Evolutionary conservation across 92 coral and sea anemone genomes (phyloP).

Genomic region (Galaxea fascicularis): DNA sequence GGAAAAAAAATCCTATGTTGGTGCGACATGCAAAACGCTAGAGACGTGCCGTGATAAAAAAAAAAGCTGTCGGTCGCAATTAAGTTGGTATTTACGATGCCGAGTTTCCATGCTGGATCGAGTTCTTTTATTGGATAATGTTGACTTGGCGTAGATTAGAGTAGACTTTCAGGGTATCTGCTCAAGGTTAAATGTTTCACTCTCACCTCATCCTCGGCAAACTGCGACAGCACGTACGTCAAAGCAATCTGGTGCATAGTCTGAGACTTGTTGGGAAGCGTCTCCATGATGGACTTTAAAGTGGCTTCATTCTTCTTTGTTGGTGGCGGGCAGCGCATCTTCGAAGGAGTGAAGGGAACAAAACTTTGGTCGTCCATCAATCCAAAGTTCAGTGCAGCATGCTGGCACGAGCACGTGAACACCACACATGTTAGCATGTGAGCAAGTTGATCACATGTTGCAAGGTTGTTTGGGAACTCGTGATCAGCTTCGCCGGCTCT

Average conservation of each 20-base stretch:
- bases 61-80: no score
- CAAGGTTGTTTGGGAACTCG: slow-evolving; percentile 60
- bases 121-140: no score
- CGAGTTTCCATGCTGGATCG: no score
- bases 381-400: slow-evolving; percentile 88
- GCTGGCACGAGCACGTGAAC: slow-evolving; percentile 88
- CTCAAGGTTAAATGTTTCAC: no score
- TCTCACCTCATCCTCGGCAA: slow-evolving; percentile 82
- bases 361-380: slow-evolving; percentile 72
- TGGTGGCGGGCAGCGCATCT: slow-evolving; percentile 86
- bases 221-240: slow-evolving; percentile 57
- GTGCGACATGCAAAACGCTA: no score
- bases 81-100: no score
- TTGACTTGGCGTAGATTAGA: no score
- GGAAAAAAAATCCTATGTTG: no score
- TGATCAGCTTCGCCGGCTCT: slow-evolving; percentile 68
- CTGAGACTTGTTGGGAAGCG: slow-evolving; percentile 72
- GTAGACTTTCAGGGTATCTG: no score
- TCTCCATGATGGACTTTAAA: slow-evolving; percentile 66
- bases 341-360: slow-evolving; percentile 80
- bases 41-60: no score
- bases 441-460: slow-evolving; percentile 69
- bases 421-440: slow-evolving; percentile 75
- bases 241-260: slow-evolving; percentile 64
- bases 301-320: slow-evolving; percentile 68